Evolutionary conservation across 2,113 vertebrate genomes (phyloP).

Genomic region (Hiodon alosoides): DNA sequence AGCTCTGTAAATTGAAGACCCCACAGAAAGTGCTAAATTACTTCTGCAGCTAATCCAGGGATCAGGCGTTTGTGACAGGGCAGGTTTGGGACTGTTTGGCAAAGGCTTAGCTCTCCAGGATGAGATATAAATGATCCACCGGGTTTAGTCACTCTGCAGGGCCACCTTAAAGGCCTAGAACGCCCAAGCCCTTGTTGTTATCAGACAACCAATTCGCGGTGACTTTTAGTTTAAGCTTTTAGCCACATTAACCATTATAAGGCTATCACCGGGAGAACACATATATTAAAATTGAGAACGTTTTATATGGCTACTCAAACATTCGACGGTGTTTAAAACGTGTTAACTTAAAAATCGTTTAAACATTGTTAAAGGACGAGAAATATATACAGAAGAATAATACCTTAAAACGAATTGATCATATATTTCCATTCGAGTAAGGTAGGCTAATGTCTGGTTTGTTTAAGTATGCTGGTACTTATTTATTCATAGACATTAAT

Average conservation of each 20-base stretch:
- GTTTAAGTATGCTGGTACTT: too few relatives aligned
- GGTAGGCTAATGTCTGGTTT: too few relatives aligned
- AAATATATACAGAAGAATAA: too few relatives aligned
- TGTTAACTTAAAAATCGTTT: too few relatives aligned
- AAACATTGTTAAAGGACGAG: too few relatives aligned
- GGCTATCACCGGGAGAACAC: slow-evolving; percentile 48
- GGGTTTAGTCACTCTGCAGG: slow-evolving; percentile 56
- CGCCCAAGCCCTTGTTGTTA: slow-evolving; percentile 49
- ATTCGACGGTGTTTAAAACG: too few relatives aligned
- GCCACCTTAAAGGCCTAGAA: slow-evolving; percentile 58
- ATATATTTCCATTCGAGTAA: too few relatives aligned
- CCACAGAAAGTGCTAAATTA: slow-evolving; percentile 73
- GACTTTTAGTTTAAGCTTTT: slow-evolving; percentile 53
- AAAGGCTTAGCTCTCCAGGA: slow-evolving; percentile 62
- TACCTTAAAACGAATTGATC: too few relatives aligned
- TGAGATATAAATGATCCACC: slow-evolving; percentile 60
- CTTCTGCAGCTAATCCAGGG: slow-evolving; percentile 63
- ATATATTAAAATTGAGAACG: slow-evolving; percentile 27
- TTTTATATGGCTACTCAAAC: too few relatives aligned
- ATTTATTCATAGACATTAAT: too few relatives aligned
- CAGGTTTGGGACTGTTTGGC: slow-evolving; percentile 70
- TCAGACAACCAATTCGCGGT: slow-evolving; percentile 60
- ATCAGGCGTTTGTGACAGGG: slow-evolving; percentile 63
- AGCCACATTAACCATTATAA: slow-evolving; percentile 43
- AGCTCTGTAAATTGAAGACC: slow-evolving; percentile 64